These are phyloP conservation scores for Syrphus vitripennis DNA, from an alignment of 2,888 invertebrate species.

Conservation along the genomic window DNA sequence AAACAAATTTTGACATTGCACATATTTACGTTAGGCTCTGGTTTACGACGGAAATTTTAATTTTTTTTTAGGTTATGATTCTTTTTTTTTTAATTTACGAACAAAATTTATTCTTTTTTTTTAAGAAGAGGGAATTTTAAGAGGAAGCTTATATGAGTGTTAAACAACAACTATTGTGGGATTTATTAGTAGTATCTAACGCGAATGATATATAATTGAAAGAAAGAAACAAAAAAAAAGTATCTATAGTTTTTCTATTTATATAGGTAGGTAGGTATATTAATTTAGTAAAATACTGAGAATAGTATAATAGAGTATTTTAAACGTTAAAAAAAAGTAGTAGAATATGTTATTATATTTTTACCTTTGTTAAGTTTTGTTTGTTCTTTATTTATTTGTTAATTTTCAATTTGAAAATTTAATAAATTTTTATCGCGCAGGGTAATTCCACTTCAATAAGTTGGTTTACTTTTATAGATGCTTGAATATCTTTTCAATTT, in stretches of 20 bases:
- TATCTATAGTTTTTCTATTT: conserved; percentile 65
- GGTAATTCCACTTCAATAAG: conserved; percentile 58
- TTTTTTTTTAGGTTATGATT: conserved; percentile 36
- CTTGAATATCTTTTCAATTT: not conserved
- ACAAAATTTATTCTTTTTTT: conserved; percentile 45
- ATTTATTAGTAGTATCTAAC: conserved; percentile 56
- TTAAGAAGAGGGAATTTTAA: conserved; percentile 28
- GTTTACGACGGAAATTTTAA: conserved; percentile 67
- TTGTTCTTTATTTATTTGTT: conserved; percentile 9
- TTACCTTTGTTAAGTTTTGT: conserved; percentile 44
- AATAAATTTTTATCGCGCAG: conserved; percentile 57
- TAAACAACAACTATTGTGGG: conserved; percentile 52
- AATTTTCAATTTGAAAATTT: conserved; percentile 38
- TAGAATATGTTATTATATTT: conserved; percentile 54
- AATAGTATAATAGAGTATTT: conserved; percentile 54
- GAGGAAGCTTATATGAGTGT: conserved; percentile 14
- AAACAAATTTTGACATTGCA: conserved; percentile 98
- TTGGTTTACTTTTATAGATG: not conserved
- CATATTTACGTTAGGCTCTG: conserved; percentile 79
- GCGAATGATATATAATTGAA: conserved; percentile 33
- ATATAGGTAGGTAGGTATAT: not conserved
- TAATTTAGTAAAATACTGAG: conserved; percentile 28
- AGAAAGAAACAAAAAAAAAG: conserved; percentile 39
- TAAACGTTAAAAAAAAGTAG: conserved; percentile 52
- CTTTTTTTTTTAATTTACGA: conserved; percentile 12